Evolutionary conservation across 2,888 invertebrate species (phyloP).

Genomic region (Eutolmus rufibarbis): DNA sequence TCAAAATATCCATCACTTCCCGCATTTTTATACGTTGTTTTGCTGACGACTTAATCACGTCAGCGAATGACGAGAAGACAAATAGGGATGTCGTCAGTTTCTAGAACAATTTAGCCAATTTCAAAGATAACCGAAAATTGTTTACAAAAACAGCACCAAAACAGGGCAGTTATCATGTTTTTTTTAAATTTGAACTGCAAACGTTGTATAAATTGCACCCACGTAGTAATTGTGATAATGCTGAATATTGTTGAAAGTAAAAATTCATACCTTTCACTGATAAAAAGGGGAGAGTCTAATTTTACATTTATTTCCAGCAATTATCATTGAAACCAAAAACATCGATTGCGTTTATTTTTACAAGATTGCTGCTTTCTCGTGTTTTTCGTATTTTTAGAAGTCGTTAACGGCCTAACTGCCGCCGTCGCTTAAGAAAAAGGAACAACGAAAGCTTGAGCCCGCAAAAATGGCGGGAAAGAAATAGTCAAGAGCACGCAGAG

Average conservation of each 20-base stretch:
- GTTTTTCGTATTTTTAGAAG: not conserved
- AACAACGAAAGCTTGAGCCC: not conserved
- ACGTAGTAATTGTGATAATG: not conserved
- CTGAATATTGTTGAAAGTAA: not conserved
- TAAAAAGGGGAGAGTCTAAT: not conserved
- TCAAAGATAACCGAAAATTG: not conserved
- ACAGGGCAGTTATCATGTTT: not conserved
- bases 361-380: not conserved
- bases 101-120: not conserved
- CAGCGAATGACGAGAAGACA: not conserved
- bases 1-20: not conserved
- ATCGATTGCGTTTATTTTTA: not conserved
- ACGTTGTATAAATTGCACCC: not conserved
- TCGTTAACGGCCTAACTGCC: not conserved
- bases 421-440: not conserved
- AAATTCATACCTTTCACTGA: not conserved
- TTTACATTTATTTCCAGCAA: not conserved
- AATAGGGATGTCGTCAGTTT: not conserved
- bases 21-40: not conserved
- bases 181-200: not conserved
- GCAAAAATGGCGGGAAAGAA: slow-evolving; percentile 5
- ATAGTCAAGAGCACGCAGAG: not conserved
- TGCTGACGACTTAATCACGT: not conserved
- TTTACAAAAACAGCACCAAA: not conserved
- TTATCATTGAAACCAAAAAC: not conserved